phyloP scores from a whole-genome alignment of 2,113 vertebrate genomes.

The Ancistrus triradiatus region DNA sequence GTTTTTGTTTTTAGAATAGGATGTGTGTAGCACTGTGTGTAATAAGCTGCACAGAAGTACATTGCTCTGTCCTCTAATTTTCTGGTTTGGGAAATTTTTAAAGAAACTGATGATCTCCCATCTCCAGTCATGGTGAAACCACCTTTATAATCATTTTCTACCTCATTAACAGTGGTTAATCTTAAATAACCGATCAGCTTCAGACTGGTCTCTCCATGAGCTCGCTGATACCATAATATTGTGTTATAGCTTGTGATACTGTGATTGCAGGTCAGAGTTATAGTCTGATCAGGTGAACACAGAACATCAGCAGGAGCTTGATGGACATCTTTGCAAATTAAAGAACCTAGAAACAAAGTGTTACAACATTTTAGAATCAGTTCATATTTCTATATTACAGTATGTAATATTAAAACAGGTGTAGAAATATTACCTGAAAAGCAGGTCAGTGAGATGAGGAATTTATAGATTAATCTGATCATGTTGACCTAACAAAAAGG shows the following conservation, averaged over 20 bases:
- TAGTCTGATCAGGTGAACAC: not conserved
- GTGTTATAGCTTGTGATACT: conserved; percentile 7
- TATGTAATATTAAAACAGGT: not conserved
- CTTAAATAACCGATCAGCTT: conserved; percentile 36
- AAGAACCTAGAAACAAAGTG: conserved; percentile 16
- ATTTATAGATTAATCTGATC: not conserved
- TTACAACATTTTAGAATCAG: not conserved
- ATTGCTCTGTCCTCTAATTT: conserved; percentile 30
- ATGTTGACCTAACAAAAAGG: not conserved
- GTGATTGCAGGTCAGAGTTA: conserved; percentile 35
- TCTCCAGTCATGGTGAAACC: conserved; percentile 51
- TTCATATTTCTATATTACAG: not conserved
- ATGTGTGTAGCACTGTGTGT: conserved; percentile 22
- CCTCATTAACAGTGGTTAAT: too few species aligned
- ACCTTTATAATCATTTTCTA: conserved; percentile 13
- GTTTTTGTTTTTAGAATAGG: conserved; percentile 29
- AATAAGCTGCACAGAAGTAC: conserved; percentile 57
- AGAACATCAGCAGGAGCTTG: conserved; percentile 31
- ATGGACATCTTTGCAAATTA: conserved; percentile 16
- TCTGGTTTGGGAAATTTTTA: conserved; percentile 30
- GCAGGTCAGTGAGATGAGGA: conserved; percentile 1
- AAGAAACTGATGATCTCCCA: conserved; percentile 36
- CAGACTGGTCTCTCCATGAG: conserved; percentile 6
- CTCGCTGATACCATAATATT: conserved; percentile 40
- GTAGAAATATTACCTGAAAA: conserved; percentile 19